Conservation (phyloP, 2,113 vertebrate genomes). For the Penelope pileata region DNA sequence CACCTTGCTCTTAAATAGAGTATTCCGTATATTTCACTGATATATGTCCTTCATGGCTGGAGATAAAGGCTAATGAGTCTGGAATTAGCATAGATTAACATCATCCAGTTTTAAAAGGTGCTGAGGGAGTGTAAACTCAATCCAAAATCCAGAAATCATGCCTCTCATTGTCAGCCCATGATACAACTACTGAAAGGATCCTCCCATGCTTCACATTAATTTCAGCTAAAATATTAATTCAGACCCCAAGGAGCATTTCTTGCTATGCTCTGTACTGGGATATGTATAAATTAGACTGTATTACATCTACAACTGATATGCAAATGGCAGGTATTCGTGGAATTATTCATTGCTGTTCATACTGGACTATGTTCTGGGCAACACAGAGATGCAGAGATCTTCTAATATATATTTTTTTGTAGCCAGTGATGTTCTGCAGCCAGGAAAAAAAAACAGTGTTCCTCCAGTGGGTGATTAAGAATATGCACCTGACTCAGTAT, state of each 20-base stretch:
- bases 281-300: background rate
- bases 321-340: background rate
- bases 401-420: background rate
- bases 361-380: background rate
- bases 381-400: background rate
- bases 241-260: background rate
- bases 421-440: background rate
- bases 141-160: background rate
- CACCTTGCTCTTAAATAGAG: background rate
- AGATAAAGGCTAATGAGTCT: constrained; percentile 37
- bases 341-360: background rate
- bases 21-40: background rate
- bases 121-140: background rate
- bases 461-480: background rate
- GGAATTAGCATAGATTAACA: constrained; percentile 44
- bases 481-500: background rate
- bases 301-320: background rate
- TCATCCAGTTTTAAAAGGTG: constrained; percentile 29
- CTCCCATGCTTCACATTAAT: background rate
- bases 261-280: background rate
- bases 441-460: background rate
- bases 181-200: background rate
- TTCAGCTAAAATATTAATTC: constrained; percentile 4
- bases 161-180: background rate
- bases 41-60: constrained; percentile 22